Conservation (phyloP, 2,113 vertebrate genomes). For the Uria lomvia region DNA sequence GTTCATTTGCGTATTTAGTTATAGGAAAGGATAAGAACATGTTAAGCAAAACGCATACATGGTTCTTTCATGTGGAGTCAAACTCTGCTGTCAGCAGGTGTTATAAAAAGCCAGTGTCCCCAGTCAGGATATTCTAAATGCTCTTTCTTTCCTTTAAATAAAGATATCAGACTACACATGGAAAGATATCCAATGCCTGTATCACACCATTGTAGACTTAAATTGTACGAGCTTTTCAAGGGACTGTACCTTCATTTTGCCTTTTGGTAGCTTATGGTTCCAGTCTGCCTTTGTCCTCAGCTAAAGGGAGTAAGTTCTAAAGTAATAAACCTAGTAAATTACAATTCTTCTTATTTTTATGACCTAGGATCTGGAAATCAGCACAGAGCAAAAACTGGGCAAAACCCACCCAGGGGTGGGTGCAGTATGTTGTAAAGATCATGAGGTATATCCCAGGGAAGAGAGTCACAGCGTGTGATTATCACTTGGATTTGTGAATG, state of each 20-base stretch:
- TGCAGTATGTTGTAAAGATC: neutral
- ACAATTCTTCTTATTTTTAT: neutral
- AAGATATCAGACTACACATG: neutral
- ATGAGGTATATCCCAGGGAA: neutral
- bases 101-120: neutral
- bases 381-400: neutral
- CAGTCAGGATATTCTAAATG: neutral
- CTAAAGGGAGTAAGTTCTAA: neutral
- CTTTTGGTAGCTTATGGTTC: neutral
- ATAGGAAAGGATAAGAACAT: neutral
- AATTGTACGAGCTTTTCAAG: neutral
- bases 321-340: neutral
- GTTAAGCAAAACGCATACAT: neutral
- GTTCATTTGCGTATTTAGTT: neutral
- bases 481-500: neutral
- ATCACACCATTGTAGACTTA: neutral
- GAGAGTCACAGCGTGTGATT: neutral
- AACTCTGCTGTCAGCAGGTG: neutral
- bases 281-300: neutral
- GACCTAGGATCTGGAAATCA: neutral
- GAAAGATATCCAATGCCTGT: neutral
- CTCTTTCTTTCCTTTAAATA: neutral
- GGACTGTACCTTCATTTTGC: neutral
- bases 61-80: neutral
- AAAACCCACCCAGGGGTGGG: neutral